phyloP scores from a whole-genome alignment of 2,797 vertebrate genomes.

The Pipistrellus pipistrellus region DNA sequence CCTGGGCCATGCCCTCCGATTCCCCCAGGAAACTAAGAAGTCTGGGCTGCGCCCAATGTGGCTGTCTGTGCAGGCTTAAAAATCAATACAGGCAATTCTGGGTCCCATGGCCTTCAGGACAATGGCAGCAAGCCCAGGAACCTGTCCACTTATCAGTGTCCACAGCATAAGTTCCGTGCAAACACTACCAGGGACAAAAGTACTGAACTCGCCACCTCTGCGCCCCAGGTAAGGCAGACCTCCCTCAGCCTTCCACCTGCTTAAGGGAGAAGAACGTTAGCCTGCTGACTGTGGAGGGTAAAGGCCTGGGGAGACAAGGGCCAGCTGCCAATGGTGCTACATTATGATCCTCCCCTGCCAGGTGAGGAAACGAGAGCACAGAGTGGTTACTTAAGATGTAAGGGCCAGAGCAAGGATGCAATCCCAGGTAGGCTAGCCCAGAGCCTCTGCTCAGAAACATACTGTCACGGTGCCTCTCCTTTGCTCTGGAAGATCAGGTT shows the following conservation, averaged over 20 bases:
- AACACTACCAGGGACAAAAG: neutral
- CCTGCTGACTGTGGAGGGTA: neutral
- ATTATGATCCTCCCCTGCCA: neutral
- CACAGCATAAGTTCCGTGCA: neutral
- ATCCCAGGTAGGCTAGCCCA: neutral
- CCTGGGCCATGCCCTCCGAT: neutral
- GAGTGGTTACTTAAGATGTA: neutral
- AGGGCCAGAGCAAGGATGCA: neutral
- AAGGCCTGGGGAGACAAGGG: neutral
- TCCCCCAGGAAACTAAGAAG: neutral
- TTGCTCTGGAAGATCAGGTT: neutral
- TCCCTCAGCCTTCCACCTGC: neutral
- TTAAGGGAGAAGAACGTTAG: neutral
- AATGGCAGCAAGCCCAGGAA: neutral
- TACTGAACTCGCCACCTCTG: rapidly evolving
- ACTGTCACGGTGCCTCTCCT: neutral
- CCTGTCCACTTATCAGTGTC: neutral
- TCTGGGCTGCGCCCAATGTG: neutral
- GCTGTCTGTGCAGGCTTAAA: neutral
- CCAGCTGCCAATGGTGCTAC: neutral
- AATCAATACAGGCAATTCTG: neutral
- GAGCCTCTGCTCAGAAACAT: rapidly evolving
- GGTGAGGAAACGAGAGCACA: neutral
- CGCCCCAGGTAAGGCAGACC: neutral
- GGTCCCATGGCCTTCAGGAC: neutral